These are phyloP conservation scores for Meriones psammophilus DNA, from an alignment of 2,797 vertebrate species.

Conservation along the genomic window DNA sequence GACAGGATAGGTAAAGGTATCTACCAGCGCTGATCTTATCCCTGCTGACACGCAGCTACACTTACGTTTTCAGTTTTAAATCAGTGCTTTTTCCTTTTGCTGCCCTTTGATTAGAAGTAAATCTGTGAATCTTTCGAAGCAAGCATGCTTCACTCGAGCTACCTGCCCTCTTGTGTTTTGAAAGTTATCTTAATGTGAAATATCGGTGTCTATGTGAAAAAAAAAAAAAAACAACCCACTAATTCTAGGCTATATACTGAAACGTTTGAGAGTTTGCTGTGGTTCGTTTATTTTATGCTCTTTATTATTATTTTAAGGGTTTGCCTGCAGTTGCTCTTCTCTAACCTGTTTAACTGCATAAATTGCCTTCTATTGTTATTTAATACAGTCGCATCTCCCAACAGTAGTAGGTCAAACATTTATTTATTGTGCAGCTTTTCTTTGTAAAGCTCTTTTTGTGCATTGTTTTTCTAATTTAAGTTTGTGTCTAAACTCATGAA, in stretches of 20 bases:
- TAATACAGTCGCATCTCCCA: background rate
- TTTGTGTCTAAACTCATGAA: slow-evolving; percentile 12
- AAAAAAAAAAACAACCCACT: background rate
- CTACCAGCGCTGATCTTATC: background rate
- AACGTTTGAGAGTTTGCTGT: slow-evolving; percentile 23
- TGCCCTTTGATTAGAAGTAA: slow-evolving; percentile 11
- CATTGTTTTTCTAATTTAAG: background rate
- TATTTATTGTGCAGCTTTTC: background rate
- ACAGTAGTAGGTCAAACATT: background rate
- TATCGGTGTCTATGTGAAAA: background rate
- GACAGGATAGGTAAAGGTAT: slow-evolving; percentile 62
- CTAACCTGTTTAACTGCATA: background rate
- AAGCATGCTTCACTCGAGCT: too few species aligned
- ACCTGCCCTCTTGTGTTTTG: background rate
- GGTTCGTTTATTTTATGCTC: background rate
- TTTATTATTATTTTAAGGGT: slow-evolving; percentile 15
- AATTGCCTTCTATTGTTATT: background rate
- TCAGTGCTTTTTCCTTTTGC: background rate
- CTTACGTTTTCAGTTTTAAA: slow-evolving; percentile 18
- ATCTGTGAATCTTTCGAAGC: background rate
- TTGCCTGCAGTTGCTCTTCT: background rate
- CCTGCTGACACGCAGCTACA: background rate
- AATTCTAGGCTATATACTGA: background rate
- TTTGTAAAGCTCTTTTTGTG: background rate
- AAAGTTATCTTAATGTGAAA: slow-evolving; percentile 32